Evolutionary conservation across 2,797 vertebrate genomes (phyloP).

Genomic region (Takifugu rubripes): DNA sequence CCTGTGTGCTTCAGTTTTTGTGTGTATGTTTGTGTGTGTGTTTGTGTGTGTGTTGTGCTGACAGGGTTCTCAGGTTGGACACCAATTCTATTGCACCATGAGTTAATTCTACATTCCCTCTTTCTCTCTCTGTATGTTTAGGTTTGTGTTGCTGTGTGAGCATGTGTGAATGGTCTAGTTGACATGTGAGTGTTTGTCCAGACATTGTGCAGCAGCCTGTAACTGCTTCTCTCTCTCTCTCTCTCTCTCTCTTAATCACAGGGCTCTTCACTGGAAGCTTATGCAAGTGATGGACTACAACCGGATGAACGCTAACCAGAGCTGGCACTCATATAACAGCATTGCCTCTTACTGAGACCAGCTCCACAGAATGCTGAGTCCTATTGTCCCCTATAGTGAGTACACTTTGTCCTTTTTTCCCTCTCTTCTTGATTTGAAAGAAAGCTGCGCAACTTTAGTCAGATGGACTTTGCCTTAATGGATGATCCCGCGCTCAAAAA

Average conservation of each 20-base stretch:
- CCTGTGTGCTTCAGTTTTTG: conserved; percentile 71
- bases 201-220: conserved; percentile 63
- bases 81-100: conserved; percentile 53
- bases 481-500: conserved; percentile 39
- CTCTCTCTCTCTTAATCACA: conserved; percentile 27
- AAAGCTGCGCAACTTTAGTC: conserved; percentile 14
- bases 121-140: conserved; percentile 19
- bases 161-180: conserved; percentile 43
- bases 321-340: conserved; percentile 72
- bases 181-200: conserved; percentile 60
- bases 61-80: conserved; percentile 50
- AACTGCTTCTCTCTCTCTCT: conserved; percentile 43
- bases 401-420: conserved; percentile 48
- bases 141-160: conserved; percentile 33
- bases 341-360: conserved; percentile 77
- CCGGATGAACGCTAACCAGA: conserved; percentile 69
- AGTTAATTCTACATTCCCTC: conserved; percentile 22
- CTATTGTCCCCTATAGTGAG: conserved; percentile 84
- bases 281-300: conserved; percentile 77
- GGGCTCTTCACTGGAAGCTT: conserved; percentile 63
- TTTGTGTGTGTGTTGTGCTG: conserved; percentile 35
- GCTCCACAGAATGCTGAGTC: conserved; percentile 85
- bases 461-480: conserved; percentile 70
- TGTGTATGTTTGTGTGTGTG: conserved; percentile 10
- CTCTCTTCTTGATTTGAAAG: conserved; percentile 13